A percentile compares a stretch with the other conserved stretches of the same genome.
phyloP scores from a whole-genome alignment of 2,888 invertebrate species.

The Prenolepis imparis region DNA sequence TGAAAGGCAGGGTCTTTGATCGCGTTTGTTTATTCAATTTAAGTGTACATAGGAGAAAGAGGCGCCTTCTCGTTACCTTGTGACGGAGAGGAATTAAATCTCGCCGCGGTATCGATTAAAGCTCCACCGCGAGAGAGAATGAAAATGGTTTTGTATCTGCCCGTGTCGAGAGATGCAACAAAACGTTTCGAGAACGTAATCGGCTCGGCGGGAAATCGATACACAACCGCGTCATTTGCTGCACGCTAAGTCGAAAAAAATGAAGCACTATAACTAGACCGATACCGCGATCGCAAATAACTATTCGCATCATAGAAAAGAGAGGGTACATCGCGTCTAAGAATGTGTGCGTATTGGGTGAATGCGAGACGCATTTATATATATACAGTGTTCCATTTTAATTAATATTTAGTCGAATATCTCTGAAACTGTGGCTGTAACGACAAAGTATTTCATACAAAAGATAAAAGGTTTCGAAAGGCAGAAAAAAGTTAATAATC shows the following conservation, averaged over 20 bases:
- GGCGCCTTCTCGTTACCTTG: constrained; percentile 6
- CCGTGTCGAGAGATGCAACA: constrained; percentile 34
- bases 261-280: constrained; percentile 60
- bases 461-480: too few species aligned
- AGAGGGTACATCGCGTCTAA: constrained; percentile 70
- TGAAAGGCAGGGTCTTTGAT: constrained; percentile 23
- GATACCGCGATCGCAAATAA: constrained; percentile 72
- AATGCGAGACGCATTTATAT: neutral
- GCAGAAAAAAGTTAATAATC: too few species aligned
- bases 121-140: neutral
- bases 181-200: constrained; percentile 30
- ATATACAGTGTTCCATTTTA: too few species aligned
- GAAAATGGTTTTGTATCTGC: constrained; percentile 2
- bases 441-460: too few species aligned
- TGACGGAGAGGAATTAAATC: constrained; percentile 34
- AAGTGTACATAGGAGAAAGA: constrained; percentile 23
- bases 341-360: neutral
- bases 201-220: neutral
- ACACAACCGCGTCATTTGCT: neutral
- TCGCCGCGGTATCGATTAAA: constrained; percentile 28
- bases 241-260: constrained; percentile 16
- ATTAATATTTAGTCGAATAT: too few species aligned
- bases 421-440: too few species aligned
- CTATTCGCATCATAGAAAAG: constrained; percentile 75
- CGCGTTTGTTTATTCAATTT: constrained; percentile 45